Percentiles rank a stretch among this genome's conserved stretches.
phyloP scores from a whole-genome alignment of 2,888 invertebrate species.

The Leptinotarsa peninsularis region DNA sequence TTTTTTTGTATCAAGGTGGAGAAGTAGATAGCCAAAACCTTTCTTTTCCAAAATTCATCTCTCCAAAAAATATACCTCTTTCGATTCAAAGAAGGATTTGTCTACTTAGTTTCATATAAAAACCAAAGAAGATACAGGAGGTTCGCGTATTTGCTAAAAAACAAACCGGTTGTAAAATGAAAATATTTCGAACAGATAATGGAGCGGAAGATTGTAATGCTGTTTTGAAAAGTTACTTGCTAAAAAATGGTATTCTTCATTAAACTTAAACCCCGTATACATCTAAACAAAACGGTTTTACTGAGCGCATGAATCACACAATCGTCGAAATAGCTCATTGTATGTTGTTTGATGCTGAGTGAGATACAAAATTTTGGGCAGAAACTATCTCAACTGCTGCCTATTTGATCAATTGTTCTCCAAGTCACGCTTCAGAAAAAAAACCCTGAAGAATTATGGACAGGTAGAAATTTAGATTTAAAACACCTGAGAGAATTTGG shows the following conservation, averaged over 20 bases:
- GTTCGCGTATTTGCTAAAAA: not conserved
- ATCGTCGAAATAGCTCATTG: not conserved
- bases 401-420: slow-evolving; percentile 1
- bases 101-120: not conserved
- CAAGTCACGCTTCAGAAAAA: not conserved
- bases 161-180: not conserved
- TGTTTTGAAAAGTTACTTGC: not conserved
- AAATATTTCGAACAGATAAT: not conserved
- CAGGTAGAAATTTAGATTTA: not conserved
- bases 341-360: not conserved
- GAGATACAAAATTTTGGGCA: slow-evolving; percentile 6
- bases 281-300: not conserved
- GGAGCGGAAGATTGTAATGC: not conserved
- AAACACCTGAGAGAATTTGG: not conserved
- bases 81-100: too few species aligned
- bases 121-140: not conserved
- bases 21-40: too few species aligned
- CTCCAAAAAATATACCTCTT: too few species aligned
- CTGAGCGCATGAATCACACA: not conserved
- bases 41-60: too few species aligned
- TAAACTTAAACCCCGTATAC: not conserved
- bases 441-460: slow-evolving; percentile 5
- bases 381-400: not conserved
- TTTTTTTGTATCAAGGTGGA: too few species aligned
- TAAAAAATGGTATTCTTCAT: not conserved